These are phyloP conservation scores for Meghimatium bilineatum DNA, from an alignment of 2,888 invertebrate genomes.

Conservation along the genomic window DNA sequence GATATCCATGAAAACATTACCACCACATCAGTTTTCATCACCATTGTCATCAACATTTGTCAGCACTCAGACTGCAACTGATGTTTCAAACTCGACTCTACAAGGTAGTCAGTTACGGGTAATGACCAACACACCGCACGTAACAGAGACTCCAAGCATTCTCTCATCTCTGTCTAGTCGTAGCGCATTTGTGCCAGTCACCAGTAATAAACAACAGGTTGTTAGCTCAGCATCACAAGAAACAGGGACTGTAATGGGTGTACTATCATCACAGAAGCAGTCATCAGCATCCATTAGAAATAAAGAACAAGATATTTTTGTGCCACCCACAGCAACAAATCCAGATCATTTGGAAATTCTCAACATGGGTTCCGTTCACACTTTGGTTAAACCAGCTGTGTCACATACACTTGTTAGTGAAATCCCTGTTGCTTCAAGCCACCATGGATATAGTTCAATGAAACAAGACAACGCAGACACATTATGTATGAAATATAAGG, in stretches of 20 bases:
- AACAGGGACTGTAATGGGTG: neutral
- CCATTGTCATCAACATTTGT: neutral
- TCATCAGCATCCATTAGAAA: neutral
- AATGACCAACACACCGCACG: constrained; percentile 23
- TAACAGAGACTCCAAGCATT: constrained; percentile 20
- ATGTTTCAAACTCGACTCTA: neutral
- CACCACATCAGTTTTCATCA: neutral
- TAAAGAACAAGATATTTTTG: neutral
- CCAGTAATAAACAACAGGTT: constrained; percentile 51
- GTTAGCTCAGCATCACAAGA: neutral
- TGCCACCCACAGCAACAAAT: neutral
- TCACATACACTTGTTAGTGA: neutral
- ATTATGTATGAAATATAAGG: neutral
- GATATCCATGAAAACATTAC: neutral
- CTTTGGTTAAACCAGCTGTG: neutral
- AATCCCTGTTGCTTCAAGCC: neutral
- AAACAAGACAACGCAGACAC: neutral
- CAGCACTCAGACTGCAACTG: neutral
- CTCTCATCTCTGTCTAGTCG: constrained; percentile 57
- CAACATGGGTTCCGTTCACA: neutral
- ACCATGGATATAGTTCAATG: neutral
- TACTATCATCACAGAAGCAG: neutral
- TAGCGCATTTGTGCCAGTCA: constrained; percentile 73
- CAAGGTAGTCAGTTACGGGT: constrained; percentile 12
- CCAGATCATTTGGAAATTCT: neutral